Base-by-base conservation (phyloP, 2,888 invertebrate genomes). In the Minunthozetes semirufus region DNA sequence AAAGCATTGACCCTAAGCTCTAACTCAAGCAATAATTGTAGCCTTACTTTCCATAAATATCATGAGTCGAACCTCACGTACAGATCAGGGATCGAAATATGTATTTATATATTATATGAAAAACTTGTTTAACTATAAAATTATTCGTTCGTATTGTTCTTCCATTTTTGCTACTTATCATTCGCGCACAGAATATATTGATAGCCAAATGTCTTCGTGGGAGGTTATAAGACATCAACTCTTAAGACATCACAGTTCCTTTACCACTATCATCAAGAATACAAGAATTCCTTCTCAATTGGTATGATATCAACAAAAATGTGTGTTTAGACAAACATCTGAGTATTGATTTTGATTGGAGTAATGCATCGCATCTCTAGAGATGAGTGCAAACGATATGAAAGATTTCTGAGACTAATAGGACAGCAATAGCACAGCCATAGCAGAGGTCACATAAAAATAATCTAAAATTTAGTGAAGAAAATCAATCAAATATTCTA, bases 1-100 rank as follows among this genome's bases (percentile, higher is more conserved):
- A 68, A 68, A 68, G 11, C 68, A 68, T 42, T 68, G 68, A 68
- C 68, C 68, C 42, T 27, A 53, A 53, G 33, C 53, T 19, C 22
- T 56, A 48, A 11, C 46, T 56, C 19, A 6, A 11, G 19, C 11
- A 50, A 56, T 25, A 56, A 22, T 56, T 25, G 19, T 56, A 56
- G 56, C 56, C 56, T 56, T 56, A 56, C 56, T 56, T 56, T n/a
- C 25, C 56, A 56, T 56, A 56, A 56, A 56, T 56, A 56, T 56
- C 19, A 56, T 2, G 46, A 33, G 33, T 33, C 33, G 33, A 5
- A 33, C 33, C 33, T 33, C 33, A 33, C 33, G 33, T 33, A 33
- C 33, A 33, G 33, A 33, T 33, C 33, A 33, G 33, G 33, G 8
- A 33, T 53, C 8, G 19, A 17, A 53, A 48, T 48, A 48, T 33